Evolutionary conservation across 2,888 invertebrate species (phyloP).

Genomic region (Napeogenes sylphis): DNA sequence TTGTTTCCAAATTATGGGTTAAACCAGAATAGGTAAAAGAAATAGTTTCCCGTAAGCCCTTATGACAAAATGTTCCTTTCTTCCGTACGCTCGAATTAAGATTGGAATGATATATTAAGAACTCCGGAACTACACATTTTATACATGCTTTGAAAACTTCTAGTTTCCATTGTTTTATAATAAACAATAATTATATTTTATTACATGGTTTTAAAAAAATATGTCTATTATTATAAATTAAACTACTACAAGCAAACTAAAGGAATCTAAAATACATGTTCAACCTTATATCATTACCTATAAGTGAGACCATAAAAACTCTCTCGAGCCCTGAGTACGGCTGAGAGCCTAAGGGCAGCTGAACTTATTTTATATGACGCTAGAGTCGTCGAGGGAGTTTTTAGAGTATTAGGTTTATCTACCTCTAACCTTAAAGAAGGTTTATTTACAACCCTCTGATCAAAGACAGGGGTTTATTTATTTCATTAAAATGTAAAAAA

Average conservation of each 20-base stretch:
- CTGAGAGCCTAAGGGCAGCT: slow-evolving; percentile 23
- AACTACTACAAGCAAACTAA: too few species aligned
- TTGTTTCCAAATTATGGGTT: slow-evolving; percentile 43
- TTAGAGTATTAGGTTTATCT: slow-evolving; percentile 29
- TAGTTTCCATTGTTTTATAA: too few species aligned
- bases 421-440: slow-evolving; percentile 30
- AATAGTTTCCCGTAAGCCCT: slow-evolving; percentile 18
- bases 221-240: too few species aligned
- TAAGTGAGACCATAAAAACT: slow-evolving; percentile 30
- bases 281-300: slow-evolving; percentile 29
- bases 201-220: too few species aligned
- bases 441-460: slow-evolving; percentile 21
- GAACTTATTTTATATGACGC: slow-evolving; percentile 29
- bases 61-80: slow-evolving; percentile 13
- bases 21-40: slow-evolving; percentile 30
- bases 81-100: slow-evolving; percentile 20
- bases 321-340: slow-evolving; percentile 17
- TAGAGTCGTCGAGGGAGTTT: slow-evolving; percentile 30
- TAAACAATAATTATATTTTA: too few species aligned
- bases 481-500: not conserved
- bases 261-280: not conserved
- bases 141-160: not conserved
- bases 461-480: not conserved
- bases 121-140: slow-evolving; percentile 6
- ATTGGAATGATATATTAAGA: slow-evolving; percentile 18